phyloP scores from a whole-genome alignment of 1,140 invertebrate species.

The Dendrolimus kikuchii region DNA sequence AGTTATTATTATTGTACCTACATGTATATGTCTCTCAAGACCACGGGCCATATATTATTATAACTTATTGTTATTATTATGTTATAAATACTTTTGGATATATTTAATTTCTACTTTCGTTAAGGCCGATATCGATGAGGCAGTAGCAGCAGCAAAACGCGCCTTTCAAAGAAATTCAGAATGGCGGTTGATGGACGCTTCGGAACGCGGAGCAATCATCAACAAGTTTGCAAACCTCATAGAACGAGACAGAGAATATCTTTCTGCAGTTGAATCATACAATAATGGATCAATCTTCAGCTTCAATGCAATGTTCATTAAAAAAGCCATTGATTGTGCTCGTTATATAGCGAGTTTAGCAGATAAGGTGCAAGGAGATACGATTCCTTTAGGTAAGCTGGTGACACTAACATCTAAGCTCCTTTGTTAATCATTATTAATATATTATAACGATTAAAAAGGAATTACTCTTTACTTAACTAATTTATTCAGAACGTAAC shows the following conservation, averaged over 20 bases:
- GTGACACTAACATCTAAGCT: too few species aligned
- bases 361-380: slow-evolving; percentile 80
- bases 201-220: slow-evolving; percentile 68
- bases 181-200: slow-evolving; percentile 82
- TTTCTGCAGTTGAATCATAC: slow-evolving; percentile 75
- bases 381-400: slow-evolving; percentile 32
- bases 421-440: too few species aligned
- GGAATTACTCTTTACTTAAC: background rate
- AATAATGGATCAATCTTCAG: slow-evolving; percentile 49
- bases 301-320: slow-evolving; percentile 72
- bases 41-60: too few species aligned
- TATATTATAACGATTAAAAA: background rate
- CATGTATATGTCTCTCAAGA: too few species aligned
- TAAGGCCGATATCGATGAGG: slow-evolving; percentile 82
- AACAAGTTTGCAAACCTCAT: slow-evolving; percentile 80
- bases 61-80: too few species aligned
- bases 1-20: too few species aligned
- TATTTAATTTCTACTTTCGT: background rate
- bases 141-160: slow-evolving; percentile 83
- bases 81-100: too few species aligned
- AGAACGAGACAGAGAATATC: slow-evolving; percentile 76
- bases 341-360: slow-evolving; percentile 49
- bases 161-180: slow-evolving; percentile 80
- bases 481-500: too few species aligned
- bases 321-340: slow-evolving; percentile 75